Evolutionary conservation across 2,888 invertebrate species (phyloP).

Genomic region (Nebria brevicollis): DNA sequence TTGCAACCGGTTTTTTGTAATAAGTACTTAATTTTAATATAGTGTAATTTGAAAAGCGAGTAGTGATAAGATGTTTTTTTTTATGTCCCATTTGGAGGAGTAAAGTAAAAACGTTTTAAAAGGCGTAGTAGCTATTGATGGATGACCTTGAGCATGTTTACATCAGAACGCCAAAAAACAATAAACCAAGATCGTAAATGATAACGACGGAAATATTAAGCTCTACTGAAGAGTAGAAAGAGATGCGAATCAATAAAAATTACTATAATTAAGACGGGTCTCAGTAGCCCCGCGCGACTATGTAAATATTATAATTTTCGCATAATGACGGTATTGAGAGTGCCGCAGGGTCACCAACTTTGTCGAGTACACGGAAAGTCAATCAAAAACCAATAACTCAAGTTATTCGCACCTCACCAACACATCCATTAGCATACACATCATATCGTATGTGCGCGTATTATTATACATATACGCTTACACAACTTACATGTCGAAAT

Average conservation of each 20-base stretch:
- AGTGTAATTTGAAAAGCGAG: background rate
- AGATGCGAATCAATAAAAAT: constrained; percentile 31
- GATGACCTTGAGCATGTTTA: constrained; percentile 3
- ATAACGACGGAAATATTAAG: constrained; percentile 23
- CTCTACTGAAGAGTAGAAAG: background rate
- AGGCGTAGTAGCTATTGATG: background rate
- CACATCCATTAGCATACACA: background rate
- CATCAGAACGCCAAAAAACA: constrained; percentile 17
- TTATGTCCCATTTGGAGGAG: background rate
- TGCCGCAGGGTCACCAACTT: constrained; percentile 19
- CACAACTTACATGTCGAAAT: background rate
- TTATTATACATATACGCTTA: background rate
- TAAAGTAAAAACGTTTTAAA: background rate
- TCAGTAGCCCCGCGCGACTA: constrained; percentile 33
- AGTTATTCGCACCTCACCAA: constrained; percentile 13
- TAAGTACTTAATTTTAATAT: background rate
- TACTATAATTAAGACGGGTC: constrained; percentile 37
- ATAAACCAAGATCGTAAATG: constrained; percentile 19
- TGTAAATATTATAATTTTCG: constrained; percentile 46
- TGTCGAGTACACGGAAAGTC: constrained; percentile 26
- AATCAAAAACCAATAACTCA: constrained; percentile 42
- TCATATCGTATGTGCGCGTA: background rate
- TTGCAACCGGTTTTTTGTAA: background rate
- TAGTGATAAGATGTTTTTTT: background rate
- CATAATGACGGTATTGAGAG: constrained; percentile 33